Conservation (phyloP, 2,797 vertebrate genomes). For the Micromesistius poutassou region DNA sequence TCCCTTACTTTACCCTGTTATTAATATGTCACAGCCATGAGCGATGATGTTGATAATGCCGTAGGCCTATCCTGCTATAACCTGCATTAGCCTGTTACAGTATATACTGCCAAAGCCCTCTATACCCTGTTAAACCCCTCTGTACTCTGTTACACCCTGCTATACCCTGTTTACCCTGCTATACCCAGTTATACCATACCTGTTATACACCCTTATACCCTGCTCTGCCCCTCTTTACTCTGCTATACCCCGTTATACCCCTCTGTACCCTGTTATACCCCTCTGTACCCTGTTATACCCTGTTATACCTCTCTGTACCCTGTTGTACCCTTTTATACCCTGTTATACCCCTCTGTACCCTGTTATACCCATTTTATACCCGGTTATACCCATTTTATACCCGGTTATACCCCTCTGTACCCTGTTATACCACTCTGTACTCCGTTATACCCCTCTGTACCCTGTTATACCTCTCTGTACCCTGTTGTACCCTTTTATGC, state of each 20-base stretch:
- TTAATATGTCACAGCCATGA: neutral
- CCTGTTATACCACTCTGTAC: neutral
- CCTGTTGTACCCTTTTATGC: neutral
- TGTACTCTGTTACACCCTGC: neutral
- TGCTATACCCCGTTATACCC: neutral
- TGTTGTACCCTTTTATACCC: neutral
- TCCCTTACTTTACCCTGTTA: neutral
- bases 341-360: neutral
- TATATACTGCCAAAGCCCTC: too few relatives aligned
- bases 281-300: neutral
- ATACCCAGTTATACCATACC: neutral
- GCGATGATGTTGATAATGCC: too few relatives aligned
- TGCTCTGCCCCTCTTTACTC: neutral
- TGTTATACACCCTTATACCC: neutral
- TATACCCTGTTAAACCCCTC: neutral
- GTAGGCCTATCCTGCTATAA: too few relatives aligned
- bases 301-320: neutral
- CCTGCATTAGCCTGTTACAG: too few relatives aligned
- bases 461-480: neutral
- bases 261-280: neutral
- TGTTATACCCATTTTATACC: neutral
- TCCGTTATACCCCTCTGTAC: neutral
- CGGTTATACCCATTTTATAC: neutral
- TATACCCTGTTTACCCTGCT: neutral
- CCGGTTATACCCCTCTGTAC: neutral